These are phyloP conservation scores for Etheostoma cragini DNA, from an alignment of 2,113 vertebrate species.

Conservation along the genomic window DNA sequence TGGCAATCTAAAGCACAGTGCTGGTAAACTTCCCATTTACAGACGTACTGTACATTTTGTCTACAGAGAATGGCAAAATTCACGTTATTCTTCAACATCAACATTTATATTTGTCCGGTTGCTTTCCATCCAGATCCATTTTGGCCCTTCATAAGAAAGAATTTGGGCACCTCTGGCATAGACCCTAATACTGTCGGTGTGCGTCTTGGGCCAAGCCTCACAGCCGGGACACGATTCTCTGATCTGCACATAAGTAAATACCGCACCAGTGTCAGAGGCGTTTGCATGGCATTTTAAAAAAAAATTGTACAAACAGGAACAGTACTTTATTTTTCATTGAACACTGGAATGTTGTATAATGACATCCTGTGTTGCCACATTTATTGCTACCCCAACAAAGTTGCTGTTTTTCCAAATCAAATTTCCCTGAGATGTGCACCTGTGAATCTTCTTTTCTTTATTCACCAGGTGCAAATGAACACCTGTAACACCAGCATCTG, in stretches of 20 bases:
- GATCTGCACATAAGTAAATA: neutral
- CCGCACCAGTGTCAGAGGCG: neutral
- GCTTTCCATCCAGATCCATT: too few species aligned
- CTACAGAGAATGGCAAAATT: too few species aligned
- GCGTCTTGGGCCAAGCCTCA: neutral
- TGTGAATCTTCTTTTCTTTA: neutral
- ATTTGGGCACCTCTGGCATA: neutral
- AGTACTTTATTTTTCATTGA: neutral
- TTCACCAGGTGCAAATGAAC: conserved; percentile 36
- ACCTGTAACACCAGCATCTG: conserved; percentile 40
- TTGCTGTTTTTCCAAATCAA: neutral
- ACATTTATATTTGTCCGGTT: too few species aligned
- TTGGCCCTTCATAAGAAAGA: too few species aligned
- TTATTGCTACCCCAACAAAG: neutral
- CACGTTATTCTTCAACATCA: too few species aligned
- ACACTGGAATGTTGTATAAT: too few species aligned
- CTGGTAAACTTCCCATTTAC: too few species aligned
- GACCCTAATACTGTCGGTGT: neutral
- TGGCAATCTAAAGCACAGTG: too few species aligned
- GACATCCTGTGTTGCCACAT: too few species aligned
- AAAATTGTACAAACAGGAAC: neutral
- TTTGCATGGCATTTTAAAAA: neutral
- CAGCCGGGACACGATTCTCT: neutral
- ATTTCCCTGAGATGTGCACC: conserved; percentile 16
- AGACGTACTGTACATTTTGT: too few species aligned